Evolutionary conservation across 2,797 vertebrate genomes (phyloP), one percentile per base, ranked within the genome.

Genomic region (Channallabes apus): DNA sequence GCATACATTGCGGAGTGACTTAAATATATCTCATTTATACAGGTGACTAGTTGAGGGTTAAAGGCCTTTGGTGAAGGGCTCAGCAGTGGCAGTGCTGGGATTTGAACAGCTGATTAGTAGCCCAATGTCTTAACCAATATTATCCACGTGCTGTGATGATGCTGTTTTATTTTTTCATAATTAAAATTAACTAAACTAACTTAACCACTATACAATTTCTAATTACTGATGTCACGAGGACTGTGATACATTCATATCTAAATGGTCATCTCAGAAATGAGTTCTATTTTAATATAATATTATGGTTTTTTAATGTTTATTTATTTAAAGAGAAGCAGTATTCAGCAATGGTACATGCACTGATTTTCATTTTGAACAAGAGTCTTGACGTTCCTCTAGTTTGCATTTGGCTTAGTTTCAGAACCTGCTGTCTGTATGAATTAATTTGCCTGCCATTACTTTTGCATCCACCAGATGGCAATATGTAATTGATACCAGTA

Each of bases 391-490:
- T 67, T 73, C 78, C 12, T 14, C 20, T 76, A 75, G 67, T 78
- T 77, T 83, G 73, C 61, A 79, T 83, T 87, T 86, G 75, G 79
- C 81, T 86, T n/a, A 6, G 51, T 65, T 58, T 81, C 75, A 85
- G 84, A 76, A 67, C 24, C 15, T 61, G 67, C 82, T 72, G 67
- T 86, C 87, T 82, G 81, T 62, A 82, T 79, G 56, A 80, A 86
- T 89, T 61, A 69, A 78, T 69, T 81, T 80, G 2, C 12, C 76
- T 67, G 89, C 82, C 81, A 68, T 88, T 85, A 80, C 84, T 17
- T 75, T 58, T 41, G 64, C 51, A 59, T 72, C 89, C 89, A 87
- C 80, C 88, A 91, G 91, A 90, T 90, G 91, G 89, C 89, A 84
- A 83, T 90, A 85, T 86, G 83, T 85, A 84, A 89, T 88, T 88